Conservation (phyloP, 2,797 vertebrate genomes). For the Falco rusticolus region DNA sequence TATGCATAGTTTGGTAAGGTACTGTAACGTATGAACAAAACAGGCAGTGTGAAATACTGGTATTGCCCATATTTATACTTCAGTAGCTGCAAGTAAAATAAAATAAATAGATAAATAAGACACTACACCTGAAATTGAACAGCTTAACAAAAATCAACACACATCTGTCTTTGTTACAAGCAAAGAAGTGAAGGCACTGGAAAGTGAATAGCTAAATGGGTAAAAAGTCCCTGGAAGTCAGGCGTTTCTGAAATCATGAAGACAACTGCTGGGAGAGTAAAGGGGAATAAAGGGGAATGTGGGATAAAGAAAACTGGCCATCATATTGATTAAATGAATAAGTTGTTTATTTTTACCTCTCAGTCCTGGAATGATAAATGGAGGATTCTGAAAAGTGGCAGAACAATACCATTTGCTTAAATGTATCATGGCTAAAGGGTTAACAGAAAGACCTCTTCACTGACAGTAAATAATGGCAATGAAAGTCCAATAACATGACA, state of each 20-base stretch:
- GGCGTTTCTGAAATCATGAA: neutral
- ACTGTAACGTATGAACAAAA: neutral
- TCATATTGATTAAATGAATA: neutral
- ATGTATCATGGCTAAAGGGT: neutral
- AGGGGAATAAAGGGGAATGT: neutral
- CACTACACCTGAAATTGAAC: neutral
- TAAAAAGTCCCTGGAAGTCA: neutral
- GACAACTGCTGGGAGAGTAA: neutral
- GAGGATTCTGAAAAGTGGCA: neutral
- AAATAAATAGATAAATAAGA: neutral
- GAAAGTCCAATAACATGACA: neutral
- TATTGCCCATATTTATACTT: neutral
- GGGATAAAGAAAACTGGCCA: neutral
- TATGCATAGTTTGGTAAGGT: neutral
- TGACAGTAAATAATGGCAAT: neutral
- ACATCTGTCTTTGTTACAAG: neutral
- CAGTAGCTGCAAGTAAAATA: neutral
- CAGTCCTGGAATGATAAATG: neutral
- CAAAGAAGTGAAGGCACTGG: neutral
- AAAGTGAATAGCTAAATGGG: neutral
- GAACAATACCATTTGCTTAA: neutral
- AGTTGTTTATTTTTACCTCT: neutral
- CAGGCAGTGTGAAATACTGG: accelerated
- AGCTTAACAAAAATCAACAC: neutral
- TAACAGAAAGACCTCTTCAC: neutral